A percentile compares a stretch with the other conserved stretches of the same genome.
Evolutionary conservation across 2,797 vertebrate species (phyloP).

Genomic region (Neosilurus hyrtlii): DNA sequence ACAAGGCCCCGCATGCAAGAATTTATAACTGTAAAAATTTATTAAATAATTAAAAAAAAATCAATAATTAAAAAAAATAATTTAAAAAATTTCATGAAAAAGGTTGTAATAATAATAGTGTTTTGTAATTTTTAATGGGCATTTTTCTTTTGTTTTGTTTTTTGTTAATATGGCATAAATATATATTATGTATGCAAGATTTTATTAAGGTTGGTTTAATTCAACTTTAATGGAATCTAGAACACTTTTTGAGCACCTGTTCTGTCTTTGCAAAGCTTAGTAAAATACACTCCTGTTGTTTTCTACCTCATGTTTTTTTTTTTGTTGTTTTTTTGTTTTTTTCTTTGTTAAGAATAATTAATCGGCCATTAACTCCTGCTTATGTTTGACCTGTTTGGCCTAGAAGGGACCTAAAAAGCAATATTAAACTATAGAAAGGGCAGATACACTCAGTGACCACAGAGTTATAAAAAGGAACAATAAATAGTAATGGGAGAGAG

Average conservation of each 20-base stretch:
- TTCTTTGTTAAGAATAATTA: background rate
- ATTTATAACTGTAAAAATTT: no score
- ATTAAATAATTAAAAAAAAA: no score
- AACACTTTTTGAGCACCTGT: background rate
- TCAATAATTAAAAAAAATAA: no score
- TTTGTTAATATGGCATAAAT: no score
- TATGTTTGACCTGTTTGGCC: slow-evolving; percentile 17
- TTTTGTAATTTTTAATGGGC: no score
- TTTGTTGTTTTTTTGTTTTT: background rate
- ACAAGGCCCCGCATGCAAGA: no score
- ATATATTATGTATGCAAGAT: no score
- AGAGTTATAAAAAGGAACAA: slow-evolving; percentile 40
- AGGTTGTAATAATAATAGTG: no score
- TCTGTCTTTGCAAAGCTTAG: background rate
- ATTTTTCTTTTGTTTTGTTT: no score
- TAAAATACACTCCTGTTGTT: background rate
- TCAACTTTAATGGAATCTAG: background rate
- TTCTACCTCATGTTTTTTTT: background rate
- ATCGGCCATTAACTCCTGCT: background rate
- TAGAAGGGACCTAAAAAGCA: slow-evolving; percentile 61
- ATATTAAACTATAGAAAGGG: slow-evolving; percentile 58
- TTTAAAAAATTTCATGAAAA: no score
- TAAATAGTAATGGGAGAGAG: slow-evolving; percentile 25
- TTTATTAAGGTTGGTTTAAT: no score
- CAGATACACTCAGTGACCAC: slow-evolving; percentile 43